Base-by-base conservation (phyloP, 2,888 invertebrate species). In the Synergus laeviventris region DNA sequence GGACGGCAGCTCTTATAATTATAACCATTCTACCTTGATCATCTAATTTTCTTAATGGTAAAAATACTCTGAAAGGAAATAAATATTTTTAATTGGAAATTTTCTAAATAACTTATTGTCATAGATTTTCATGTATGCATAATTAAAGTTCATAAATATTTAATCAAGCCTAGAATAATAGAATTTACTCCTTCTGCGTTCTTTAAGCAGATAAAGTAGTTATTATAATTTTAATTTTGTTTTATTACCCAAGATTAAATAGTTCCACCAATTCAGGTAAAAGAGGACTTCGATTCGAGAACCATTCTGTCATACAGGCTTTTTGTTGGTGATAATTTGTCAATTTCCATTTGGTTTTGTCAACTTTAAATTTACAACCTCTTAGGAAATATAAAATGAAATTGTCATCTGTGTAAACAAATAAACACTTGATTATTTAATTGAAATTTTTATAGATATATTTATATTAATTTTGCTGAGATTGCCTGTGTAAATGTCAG, bases 351-450 rank as follows among this genome's bases (percentile, higher is more conserved):
- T 94, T 93, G 1, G 94, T 91, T 81, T 91, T 92, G 2, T 93
- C 93, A 5, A 93, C 77, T 84, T 94, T 91, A 84, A 92, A 94
- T 88, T 95, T 95, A 84, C 93, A 93, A 39, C 93, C 92, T 62
- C 94, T 91, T 73, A 95, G 85, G 87, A 94, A 95, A 24, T 93
- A 91, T 24, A 93, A 81, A 74, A 94, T 91, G 64, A 91, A 91
- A 78, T 92, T 90, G 45, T 91, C 91, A 80, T 93, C 93, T 84
- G 88, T 24, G 31, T n/a, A 38, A 16, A 59, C 14, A 24, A 2
- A 31, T 31, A 31, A 0, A 31, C 7, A 5, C 31, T 31, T 31
- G 38, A 62, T 4, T 12, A 60, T 60, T 14, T 24, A 60, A 5
- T 16, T 39, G 18, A 31, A 31, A 31, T 31, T 31, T 31, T 31